Evolutionary conservation across 2,113 vertebrate species (phyloP).

Genomic region (Anseranas semipalmata): DNA sequence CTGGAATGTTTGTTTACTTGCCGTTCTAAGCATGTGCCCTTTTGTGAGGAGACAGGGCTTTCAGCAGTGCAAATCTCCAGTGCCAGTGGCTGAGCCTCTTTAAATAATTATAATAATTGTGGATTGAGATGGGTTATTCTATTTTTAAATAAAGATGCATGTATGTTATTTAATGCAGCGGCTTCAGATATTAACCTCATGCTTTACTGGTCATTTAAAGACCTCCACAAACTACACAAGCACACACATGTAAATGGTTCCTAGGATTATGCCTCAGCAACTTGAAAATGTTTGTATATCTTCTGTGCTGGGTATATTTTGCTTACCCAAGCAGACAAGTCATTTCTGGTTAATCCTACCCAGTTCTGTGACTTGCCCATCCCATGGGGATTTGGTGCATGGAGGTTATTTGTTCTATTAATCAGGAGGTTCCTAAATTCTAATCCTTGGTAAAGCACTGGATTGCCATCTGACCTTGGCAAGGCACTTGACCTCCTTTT

Average conservation of each 20-base stretch:
- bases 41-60: slow-evolving; percentile 53
- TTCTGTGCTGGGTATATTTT: slow-evolving; percentile 66
- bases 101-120: slow-evolving; percentile 42
- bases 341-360: slow-evolving; percentile 71
- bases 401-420: slow-evolving; percentile 76
- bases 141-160: neutral
- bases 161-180: neutral
- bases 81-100: neutral
- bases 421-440: slow-evolving; percentile 75
- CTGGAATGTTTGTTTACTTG: slow-evolving; percentile 73
- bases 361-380: slow-evolving; percentile 66
- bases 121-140: neutral
- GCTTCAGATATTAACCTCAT: slow-evolving; percentile 25
- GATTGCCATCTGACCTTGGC: slow-evolving; percentile 72
- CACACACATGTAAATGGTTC: slow-evolving; percentile 2
- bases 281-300: slow-evolving; percentile 74
- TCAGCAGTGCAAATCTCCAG: neutral
- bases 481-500: slow-evolving; percentile 75
- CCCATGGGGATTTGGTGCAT: slow-evolving; percentile 67
- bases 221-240: slow-evolving; percentile 7
- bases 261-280: slow-evolving; percentile 60
- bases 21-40: slow-evolving; percentile 51
- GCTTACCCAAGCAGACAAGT: slow-evolving; percentile 71
- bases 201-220: slow-evolving; percentile 30
- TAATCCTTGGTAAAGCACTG: slow-evolving; percentile 75